Percentiles rank a stretch among this genome's conserved stretches.
phyloP scores from a whole-genome alignment of 2,797 vertebrate species.

The Microctenopoma lineatum region DNA sequence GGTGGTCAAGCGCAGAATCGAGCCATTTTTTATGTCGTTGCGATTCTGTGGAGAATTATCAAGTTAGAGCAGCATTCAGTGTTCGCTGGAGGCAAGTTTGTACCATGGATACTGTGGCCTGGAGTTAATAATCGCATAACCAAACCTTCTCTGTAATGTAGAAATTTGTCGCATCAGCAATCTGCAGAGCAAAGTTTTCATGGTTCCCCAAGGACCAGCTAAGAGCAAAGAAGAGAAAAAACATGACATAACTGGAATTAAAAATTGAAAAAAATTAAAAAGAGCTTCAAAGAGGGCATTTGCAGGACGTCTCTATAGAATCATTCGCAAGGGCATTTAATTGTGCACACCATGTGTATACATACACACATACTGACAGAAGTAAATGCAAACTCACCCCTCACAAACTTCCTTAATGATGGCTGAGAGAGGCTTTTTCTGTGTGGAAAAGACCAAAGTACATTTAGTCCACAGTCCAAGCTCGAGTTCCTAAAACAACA shows the following conservation, averaged over 20 bases:
- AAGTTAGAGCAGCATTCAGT: slow-evolving; percentile 16
- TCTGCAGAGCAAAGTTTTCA: slow-evolving; percentile 93
- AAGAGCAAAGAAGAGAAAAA: slow-evolving; percentile 32
- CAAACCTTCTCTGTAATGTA: slow-evolving; percentile 98
- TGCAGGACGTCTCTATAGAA: slow-evolving; percentile 15
- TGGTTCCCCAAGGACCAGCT: slow-evolving; percentile 95
- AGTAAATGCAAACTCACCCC: slow-evolving; percentile 87
- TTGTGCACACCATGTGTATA: background rate
- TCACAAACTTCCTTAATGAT: slow-evolving; percentile 99
- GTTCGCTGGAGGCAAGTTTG: background rate
- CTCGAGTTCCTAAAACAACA: slow-evolving; percentile 50
- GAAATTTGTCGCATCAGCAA: slow-evolving; percentile 95
- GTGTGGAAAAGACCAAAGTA: slow-evolving; percentile 60
- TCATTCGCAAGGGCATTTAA: slow-evolving; percentile 16
- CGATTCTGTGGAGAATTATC: slow-evolving; percentile 89
- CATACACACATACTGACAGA: background rate
- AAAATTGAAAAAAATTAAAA: slow-evolving; percentile 27
- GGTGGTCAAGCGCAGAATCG: slow-evolving; percentile 93
- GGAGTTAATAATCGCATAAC: slow-evolving; percentile 5
- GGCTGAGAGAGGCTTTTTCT: slow-evolving; percentile 98
- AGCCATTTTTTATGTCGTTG: slow-evolving; percentile 98
- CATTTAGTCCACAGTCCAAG: slow-evolving; percentile 49
- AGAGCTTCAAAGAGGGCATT: slow-evolving; percentile 10
- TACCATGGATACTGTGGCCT: background rate
- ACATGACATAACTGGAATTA: slow-evolving; percentile 34